Base-by-base conservation (phyloP, 2,888 invertebrate genomes). In the Drosophila phalerata region DNA sequence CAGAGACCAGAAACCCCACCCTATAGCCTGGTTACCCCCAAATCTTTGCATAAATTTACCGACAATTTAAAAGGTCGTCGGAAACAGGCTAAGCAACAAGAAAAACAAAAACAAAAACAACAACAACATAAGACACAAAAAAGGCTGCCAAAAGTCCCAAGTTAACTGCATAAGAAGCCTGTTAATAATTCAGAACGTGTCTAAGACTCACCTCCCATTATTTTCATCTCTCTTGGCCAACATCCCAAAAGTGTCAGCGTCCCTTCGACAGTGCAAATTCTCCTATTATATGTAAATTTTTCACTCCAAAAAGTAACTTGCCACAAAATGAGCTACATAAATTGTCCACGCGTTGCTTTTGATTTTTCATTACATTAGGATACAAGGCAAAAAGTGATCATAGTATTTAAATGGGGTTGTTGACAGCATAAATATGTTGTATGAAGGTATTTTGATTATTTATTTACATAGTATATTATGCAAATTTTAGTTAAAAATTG, bases 131-230 rank as follows among this genome's bases (percentile, higher is more conserved):
- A 40, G 19, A 9, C 9, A 9, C 11, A 45, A 4, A 37, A 45
- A 28, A 25, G 45, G 37, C 30, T 22, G 52, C 5, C 11, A 55
- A 57, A 63, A 38, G 32, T 11, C 47, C 66, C 43, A 63, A 73
- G 71, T 51, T 68, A 72, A 73, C 81, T 72, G 81, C 79, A 74
- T 73, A 84, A 79, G 45, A 75, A 66, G 69, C 56, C 71, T 70
- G 58, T 84, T 86, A 84, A 84, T 84, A 84, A 84, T 84, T 86
- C 84, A 84, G 71, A 49, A 43, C 84, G 53, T 79, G 81, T 81
- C 77, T 70, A 40, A 61, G 69, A 49, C 55, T 47, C 43, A 48
- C 13, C 49, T 40, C 25, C 45, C 32, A 6, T 17, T 32, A 25
- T 45, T 51, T 49, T 32, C 5, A 6, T 28, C 28, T 28, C 28